phyloP scores from a whole-genome alignment of 2,888 invertebrate genomes.

The Noctuana brunneofusca region DNA sequence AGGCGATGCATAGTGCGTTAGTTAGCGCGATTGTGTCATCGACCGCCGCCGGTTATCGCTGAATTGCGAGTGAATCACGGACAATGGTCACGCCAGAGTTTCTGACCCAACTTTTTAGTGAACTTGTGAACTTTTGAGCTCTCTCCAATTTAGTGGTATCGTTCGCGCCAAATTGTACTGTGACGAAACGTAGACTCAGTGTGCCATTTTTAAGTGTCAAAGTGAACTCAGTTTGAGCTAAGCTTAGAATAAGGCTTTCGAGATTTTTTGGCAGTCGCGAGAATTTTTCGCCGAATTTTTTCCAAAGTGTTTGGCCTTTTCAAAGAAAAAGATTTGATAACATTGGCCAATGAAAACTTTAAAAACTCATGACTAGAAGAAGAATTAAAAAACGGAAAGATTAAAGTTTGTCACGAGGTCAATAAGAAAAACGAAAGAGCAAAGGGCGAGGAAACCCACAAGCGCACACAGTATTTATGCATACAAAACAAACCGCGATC shows the following conservation, averaged over 20 bases:
- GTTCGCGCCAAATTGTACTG: conserved; percentile 63
- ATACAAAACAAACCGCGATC: conserved; percentile 72
- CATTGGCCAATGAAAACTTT: conserved; percentile 9
- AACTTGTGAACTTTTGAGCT: conserved; percentile 66
- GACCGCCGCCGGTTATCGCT: conserved; percentile 69
- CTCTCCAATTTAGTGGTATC: conserved; percentile 53
- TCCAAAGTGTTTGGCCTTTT: conserved; percentile 14
- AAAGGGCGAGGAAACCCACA: conserved; percentile 50
- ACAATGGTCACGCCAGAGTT: conserved; percentile 64
- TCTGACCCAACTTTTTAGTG: conserved; percentile 69
- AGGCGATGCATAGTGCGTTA: conserved; percentile 74
- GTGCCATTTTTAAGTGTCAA: conserved; percentile 59
- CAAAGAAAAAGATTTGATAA: not conserved
- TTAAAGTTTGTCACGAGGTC: conserved; percentile 27
- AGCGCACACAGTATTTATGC: conserved; percentile 70
- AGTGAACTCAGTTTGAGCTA: conserved; percentile 58
- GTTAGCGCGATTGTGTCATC: conserved; percentile 77
- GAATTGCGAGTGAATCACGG: conserved; percentile 71
- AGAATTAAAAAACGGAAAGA: conserved; percentile 4
- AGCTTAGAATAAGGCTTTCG: conserved; percentile 42
- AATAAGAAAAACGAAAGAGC: conserved; percentile 33
- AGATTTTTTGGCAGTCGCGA: conserved; percentile 43
- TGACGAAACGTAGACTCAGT: conserved; percentile 48
- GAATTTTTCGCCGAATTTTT: conserved; percentile 38
- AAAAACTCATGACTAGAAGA: conserved; percentile 19